A percentile compares a stretch with the other conserved stretches of the same genome.
Conservation (phyloP, 2,888 invertebrate genomes). For the Caenorhabditis doughertyi region DNA sequence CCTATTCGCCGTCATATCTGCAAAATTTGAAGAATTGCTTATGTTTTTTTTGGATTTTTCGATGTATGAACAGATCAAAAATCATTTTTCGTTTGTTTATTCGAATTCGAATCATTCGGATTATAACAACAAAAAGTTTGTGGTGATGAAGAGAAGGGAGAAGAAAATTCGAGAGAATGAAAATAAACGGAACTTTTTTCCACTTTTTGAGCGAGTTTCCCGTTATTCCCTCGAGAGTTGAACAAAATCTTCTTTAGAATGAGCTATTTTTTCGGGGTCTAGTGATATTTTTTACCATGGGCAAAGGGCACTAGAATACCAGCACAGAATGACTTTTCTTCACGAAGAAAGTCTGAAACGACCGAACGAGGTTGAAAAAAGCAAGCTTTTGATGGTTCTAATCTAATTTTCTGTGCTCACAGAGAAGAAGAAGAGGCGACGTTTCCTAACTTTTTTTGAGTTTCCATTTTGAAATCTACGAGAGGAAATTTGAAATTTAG, state of each 20-base stretch:
- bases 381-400: constrained; percentile 30
- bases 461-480: constrained; percentile 10
- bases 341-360: neutral
- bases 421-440: neutral
- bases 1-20: constrained; percentile 50
- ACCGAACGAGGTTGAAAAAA: neutral
- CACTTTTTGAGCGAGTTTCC: constrained; percentile 24
- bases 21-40: constrained; percentile 11
- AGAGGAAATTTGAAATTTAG: constrained; percentile 20
- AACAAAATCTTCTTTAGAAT: constrained; percentile 19
- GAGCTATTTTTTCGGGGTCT: constrained; percentile 16
- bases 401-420: constrained; percentile 24
- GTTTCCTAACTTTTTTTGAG: neutral
- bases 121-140: constrained; percentile 32
- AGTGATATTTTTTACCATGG: neutral
- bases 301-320: neutral
- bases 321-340: too few relatives aligned
- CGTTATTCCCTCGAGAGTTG: constrained; percentile 13
- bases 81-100: constrained; percentile 20
- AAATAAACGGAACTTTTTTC: constrained; percentile 46
- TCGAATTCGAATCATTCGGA: constrained; percentile 40
- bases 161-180: neutral
- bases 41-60: too few relatives aligned
- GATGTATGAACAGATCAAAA: neutral
- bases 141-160: neutral